Conservation (phyloP, 2,113 vertebrate genomes). For the Larimichthys crocea region DNA sequence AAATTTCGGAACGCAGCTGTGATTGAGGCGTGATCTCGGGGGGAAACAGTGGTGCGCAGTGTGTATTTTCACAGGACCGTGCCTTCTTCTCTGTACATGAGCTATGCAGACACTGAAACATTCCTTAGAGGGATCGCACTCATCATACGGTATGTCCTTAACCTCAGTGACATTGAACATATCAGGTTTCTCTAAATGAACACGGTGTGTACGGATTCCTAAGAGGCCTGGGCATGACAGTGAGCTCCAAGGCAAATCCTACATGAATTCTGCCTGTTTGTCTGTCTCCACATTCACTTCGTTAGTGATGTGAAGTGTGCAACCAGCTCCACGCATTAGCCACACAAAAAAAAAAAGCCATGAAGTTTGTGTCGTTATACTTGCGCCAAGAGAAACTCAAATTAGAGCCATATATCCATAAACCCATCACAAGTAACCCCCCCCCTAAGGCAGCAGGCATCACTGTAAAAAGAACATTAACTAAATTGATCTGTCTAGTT, state of each 20-base stretch:
- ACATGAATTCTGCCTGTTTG: slow-evolving; percentile 6
- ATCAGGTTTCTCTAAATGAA: slow-evolving; percentile 67
- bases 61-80: slow-evolving; percentile 36
- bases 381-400: slow-evolving; percentile 5
- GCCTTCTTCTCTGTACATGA: slow-evolving; percentile 10
- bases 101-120: slow-evolving; percentile 36
- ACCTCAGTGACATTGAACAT: slow-evolving; percentile 47
- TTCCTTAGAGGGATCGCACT: slow-evolving; percentile 56
- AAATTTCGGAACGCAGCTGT: neutral
- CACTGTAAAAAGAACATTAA: slow-evolving; percentile 14
- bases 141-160: slow-evolving; percentile 48
- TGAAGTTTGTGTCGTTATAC: neutral
- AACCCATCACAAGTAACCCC: slow-evolving; percentile 26
- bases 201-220: slow-evolving; percentile 58
- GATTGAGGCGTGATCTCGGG: slow-evolving; percentile 9
- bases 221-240: slow-evolving; percentile 45
- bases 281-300: slow-evolving; percentile 48
- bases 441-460: slow-evolving; percentile 9
- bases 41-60: slow-evolving; percentile 27
- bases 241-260: slow-evolving; percentile 19
- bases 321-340: slow-evolving; percentile 7
- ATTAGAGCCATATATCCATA: slow-evolving; percentile 31
- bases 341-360: neutral
- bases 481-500: slow-evolving; percentile 41
- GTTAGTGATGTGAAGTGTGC: slow-evolving; percentile 2